Conservation (phyloP, 2,113 vertebrate species). For the Psilopogon haemacephalus region DNA sequence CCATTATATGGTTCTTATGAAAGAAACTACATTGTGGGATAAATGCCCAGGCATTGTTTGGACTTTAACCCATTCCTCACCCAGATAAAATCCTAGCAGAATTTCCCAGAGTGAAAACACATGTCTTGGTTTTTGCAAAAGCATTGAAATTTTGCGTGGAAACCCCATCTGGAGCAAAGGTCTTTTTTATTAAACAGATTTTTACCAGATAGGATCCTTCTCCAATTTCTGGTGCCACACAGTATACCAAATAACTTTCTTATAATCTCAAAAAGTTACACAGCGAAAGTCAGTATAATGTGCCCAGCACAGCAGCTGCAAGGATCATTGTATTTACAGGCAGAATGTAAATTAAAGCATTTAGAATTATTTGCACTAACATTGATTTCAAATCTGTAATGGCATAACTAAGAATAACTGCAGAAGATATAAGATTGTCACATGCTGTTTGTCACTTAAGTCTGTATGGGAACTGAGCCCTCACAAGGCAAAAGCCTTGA, state of each 20-base stretch:
- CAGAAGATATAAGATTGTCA: background rate
- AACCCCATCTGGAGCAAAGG: background rate
- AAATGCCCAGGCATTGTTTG: background rate
- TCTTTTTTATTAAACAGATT: background rate
- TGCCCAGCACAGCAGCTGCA: background rate
- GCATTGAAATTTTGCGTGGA: background rate
- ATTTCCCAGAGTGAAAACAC: background rate
- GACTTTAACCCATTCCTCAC: slow-evolving; percentile 9
- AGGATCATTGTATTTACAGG: background rate
- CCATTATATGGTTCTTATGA: slow-evolving; percentile 5
- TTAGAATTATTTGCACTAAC: background rate
- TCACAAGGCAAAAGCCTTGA: background rate
- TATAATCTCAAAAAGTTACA: background rate
- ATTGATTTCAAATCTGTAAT: background rate
- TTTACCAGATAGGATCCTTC: background rate
- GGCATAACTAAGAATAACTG: background rate
- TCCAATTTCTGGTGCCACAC: background rate
- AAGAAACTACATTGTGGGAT: slow-evolving; percentile 1
- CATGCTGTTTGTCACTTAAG: background rate
- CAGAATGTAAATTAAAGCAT: background rate
- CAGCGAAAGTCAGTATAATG: background rate
- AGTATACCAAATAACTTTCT: background rate
- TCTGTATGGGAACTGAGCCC: background rate
- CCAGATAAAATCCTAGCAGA: background rate
- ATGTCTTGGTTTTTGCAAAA: background rate